Base-by-base conservation (phyloP, 1,140 invertebrate genomes). In the Apis florea region DNA sequence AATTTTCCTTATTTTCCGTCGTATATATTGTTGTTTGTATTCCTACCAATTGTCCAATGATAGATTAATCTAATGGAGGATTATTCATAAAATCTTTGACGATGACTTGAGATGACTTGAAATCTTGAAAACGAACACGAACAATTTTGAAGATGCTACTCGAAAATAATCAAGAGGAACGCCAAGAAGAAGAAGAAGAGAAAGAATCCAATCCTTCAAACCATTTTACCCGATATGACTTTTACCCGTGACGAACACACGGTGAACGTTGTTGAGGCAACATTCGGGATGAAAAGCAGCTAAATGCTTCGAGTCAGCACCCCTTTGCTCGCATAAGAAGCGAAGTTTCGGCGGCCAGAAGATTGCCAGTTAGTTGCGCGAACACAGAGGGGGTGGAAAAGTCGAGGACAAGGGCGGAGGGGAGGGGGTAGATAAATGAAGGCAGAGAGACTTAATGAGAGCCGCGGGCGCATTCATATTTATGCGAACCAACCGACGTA, bases 401-500 rank as follows among this genome's bases (percentile, higher is more conserved):
- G 74, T 56, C 81, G 85, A 75, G 82, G 83, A 84, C 79, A 81
- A 72, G 79, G 79, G 64, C n/a, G n/a, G 31, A 15, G 77, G 82
- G 77, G 82, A 51, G 72, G 61, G 79, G 82, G 83, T 76, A 87
- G 86, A 87, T 87, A 87, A 87, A 87, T 87, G 86, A 87, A 89
- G 85, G 87, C 85, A 83, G 86, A 87, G 85, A 89, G 88, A 90
- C 89, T 91, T 91, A 91, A 92, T 90, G 90, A 91, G 90, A 89
- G 89, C 87, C 90, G 79, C 84, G 89, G 88, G 90, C 90, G 90
- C 91, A 90, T 92, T 92, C 90, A 90, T 91, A 91, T 91, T 92
- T 91, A 91, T 91, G 90, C 79, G 90, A 89, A 89, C 83, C 79
- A 89, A 86, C 83, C 83, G 80, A 87, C 85, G 85, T 77, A 86